Base-by-base conservation (phyloP, 2,888 invertebrate genomes). In the Lottia scabra region DNA sequence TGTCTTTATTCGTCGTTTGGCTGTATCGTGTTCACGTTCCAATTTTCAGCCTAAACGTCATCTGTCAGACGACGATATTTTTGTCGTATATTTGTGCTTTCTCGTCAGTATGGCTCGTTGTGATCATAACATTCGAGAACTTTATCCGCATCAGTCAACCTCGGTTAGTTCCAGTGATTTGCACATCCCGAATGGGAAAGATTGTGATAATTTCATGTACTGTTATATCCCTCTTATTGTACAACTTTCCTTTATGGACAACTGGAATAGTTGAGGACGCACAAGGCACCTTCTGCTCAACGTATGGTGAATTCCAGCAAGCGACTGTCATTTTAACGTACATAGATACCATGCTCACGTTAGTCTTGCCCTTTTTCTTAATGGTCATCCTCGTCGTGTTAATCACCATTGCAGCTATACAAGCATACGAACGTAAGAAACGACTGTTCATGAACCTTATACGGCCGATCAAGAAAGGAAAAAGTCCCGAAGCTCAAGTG, bases 81-180 rank as follows among this genome's bases (percentile, higher is more conserved):
- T 63, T 75, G 23, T 73, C 77, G 19, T 77, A 75, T 44, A 46
- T 75, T n/a, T 74, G 72, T 38, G 68, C 75, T 0, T 77, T 75
- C 45, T 43, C 72, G 30, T 75, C 75, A 0, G 77, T 77, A 15
- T 77, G 77, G 77, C 67, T 73, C 56, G 77, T 77, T 5, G 73
- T 73, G 38, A 67, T 72, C 26, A 70, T 77, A 63, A 69, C 77
- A 13, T 43, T 68, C 27, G 76, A 77, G 69, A 77, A 77, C 67
- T 77, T 71, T 65, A 70, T 73, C 66, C 56, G 75, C 5, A 73
- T 75, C n/a, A 73, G 73, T 45, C 68, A 72, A 44, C 75, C 73
- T 4, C 68, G 65, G n/a, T 30, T 48, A 13, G 70, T 71, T 38
- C 23, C 65, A 3, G 46, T 46, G 2, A 66, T 73, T 2, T 75